Conservation (phyloP, 1,140 invertebrate genomes). For the Drosophila fuyamai region DNA sequence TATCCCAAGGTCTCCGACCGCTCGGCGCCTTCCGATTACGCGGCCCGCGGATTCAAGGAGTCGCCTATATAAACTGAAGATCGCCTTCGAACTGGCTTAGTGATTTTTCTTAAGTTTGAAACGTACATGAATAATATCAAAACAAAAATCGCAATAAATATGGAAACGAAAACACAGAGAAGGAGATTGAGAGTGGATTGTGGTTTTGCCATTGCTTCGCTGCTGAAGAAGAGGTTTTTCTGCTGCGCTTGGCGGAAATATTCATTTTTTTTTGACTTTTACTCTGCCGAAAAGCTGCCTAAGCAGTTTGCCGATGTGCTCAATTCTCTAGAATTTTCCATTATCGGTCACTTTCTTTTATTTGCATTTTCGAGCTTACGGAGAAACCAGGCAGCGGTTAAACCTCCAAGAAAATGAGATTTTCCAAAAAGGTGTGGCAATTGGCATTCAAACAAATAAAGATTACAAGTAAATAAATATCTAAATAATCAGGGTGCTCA, state of each 20-base stretch:
- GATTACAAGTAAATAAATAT: neutral
- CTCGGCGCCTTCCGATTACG: constrained; percentile 87
- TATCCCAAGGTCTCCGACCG: constrained; percentile 87
- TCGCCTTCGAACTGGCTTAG: constrained; percentile 1
- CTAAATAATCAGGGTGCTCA: neutral
- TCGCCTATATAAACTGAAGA: constrained; percentile 65
- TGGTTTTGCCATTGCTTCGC: constrained; percentile 39
- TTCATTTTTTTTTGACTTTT: constrained; percentile 23
- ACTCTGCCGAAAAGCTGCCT: constrained; percentile 25
- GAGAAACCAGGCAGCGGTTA: constrained; percentile 7
- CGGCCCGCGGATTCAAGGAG: constrained; percentile 88
- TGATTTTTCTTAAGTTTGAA: constrained; percentile 57
- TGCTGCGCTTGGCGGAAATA: constrained; percentile 44
- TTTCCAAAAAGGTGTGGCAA: neutral
- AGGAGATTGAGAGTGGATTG: constrained; percentile 8
- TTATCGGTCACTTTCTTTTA: constrained; percentile 61
- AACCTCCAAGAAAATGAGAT: constrained; percentile 12
- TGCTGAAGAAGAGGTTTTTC: constrained; percentile 37
- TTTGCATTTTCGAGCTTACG: constrained; percentile 37
- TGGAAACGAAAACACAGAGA: constrained; percentile 48
- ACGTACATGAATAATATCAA: constrained; percentile 53
- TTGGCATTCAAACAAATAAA: neutral
- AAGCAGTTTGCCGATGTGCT: constrained; percentile 55
- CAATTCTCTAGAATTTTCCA: constrained; percentile 40
- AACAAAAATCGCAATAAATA: constrained; percentile 66